Evolutionary conservation across 2,888 invertebrate genomes (phyloP).

Genomic region (Hemaris fuciformis): DNA sequence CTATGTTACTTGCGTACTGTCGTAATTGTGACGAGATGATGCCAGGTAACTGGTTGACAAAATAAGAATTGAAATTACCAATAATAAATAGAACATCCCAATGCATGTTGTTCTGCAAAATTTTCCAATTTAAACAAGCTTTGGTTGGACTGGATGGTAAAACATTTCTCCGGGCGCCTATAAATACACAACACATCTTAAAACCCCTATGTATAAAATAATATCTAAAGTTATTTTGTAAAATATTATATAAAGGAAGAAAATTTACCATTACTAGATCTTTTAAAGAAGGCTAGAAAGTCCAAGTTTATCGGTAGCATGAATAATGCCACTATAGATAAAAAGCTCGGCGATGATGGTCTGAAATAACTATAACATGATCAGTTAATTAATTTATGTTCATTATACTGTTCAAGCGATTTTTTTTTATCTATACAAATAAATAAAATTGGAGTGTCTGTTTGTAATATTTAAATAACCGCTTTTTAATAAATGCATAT

Average conservation of each 20-base stretch:
- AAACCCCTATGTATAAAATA: no score
- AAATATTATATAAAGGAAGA: no score
- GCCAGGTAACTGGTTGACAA: no score
- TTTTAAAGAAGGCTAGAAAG: conserved; percentile 48
- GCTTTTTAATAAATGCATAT: no score
- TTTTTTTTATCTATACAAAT: no score
- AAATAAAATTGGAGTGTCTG: no score
- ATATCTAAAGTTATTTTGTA: no score
- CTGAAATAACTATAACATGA: conserved; percentile 43
- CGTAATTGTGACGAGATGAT: no score
- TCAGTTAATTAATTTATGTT: no score
- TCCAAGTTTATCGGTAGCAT: conserved; percentile 47
- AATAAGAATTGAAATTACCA: conserved; percentile 40
- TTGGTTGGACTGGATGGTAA: conserved; percentile 38
- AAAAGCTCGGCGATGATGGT: conserved; percentile 43
- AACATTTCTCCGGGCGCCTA: conserved; percentile 28
- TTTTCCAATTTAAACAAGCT: conserved; percentile 54
- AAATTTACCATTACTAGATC: conserved; percentile 5
- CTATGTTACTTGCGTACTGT: no score
- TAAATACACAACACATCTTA: conserved; percentile 16
- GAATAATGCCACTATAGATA: conserved; percentile 50
- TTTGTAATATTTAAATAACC: no score
- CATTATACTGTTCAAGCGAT: no score
- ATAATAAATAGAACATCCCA: conserved; percentile 58
- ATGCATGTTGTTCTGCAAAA: conserved; percentile 44